Evolutionary conservation across 2,888 invertebrate genomes (phyloP).

Genomic region (Incurvaria masculella): DNA sequence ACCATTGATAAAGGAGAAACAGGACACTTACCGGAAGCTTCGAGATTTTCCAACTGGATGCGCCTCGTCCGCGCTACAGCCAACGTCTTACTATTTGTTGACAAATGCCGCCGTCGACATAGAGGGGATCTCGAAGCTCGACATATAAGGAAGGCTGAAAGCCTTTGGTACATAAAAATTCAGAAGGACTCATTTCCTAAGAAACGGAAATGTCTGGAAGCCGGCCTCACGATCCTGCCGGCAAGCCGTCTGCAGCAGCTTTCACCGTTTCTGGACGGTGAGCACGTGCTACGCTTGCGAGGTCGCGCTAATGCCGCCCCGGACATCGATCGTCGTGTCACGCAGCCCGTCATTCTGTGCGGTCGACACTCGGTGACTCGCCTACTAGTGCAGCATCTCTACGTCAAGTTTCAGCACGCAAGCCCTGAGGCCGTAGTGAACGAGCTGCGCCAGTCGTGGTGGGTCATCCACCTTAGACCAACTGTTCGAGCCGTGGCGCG

Average conservation of each 20-base stretch:
- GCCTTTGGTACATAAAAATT: not conserved
- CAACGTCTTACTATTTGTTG: not conserved
- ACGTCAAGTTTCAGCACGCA: conserved; percentile 6
- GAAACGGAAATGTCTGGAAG: not conserved
- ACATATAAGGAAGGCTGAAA: not conserved
- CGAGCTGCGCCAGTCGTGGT: conserved; percentile 9
- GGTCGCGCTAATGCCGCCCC: not conserved
- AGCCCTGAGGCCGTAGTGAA: conserved; percentile 11
- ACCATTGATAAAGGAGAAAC: no score
- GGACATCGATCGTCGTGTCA: not conserved
- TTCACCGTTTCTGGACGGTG: not conserved
- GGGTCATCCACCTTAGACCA: conserved; percentile 7
- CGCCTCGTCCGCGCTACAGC: not conserved
- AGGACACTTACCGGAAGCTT: not conserved
- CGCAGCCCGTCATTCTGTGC: conserved; percentile 10
- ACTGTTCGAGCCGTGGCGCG: conserved; percentile 3
- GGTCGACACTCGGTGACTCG: conserved; percentile 8
- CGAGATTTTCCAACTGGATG: not conserved
- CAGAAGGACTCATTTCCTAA: not conserved
- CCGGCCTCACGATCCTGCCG: not conserved
- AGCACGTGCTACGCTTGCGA: conserved; percentile 1
- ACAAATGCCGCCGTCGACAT: not conserved
- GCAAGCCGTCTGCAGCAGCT: not conserved
- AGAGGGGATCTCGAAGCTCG: not conserved
- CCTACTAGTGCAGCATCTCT: conserved; percentile 8